Evolutionary conservation across 2,113 vertebrate species (phyloP), one percentile per base, ranked within the genome.

Genomic region (Struthio camelus): DNA sequence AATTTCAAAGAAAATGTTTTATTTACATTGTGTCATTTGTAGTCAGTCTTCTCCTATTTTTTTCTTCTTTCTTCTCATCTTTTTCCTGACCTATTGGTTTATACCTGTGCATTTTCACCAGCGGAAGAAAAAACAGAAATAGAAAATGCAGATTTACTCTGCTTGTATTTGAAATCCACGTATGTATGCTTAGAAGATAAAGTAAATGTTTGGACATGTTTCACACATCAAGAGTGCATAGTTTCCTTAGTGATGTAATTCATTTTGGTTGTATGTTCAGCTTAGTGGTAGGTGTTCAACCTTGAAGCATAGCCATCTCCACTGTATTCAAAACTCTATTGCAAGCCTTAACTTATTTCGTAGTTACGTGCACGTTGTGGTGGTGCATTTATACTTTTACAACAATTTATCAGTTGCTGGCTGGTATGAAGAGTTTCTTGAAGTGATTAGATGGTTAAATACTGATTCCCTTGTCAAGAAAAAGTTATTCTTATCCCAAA

Each of bases 201-300:
- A 72, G 79, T 87, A 82, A 89, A 90, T 78, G 67, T 93, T 90
- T 93, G 71, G 87, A 73, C 34, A 56, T 36, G 34, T 77, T 89
- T 94, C 71, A 73, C 2, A 4, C 48, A 46, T 76, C 36, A 24
- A 30, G 58, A 72, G 15, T 56, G 58, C 66, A 18, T 70, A 34
- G 75, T 87, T 82, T 96, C 59, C 1, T 34, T 85, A 23, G 62
- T 76, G 66, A 73, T 90, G 46, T 73, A 73, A 88, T 87, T 95
- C 48, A 9, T 46, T 18, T 4, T 78, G 79, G 11, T 80, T 73
- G 23, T 77, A 25, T 65, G 42, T 81, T 81, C 48, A 36, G 42
- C 38, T 82, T 56, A 44, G 80, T 76, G 62, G 27, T 44, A 15
- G 9, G 5, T 40, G 6, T 65, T 85, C 36, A 73, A 5, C 44